phyloP scores from a whole-genome alignment of 2,888 invertebrate species.

The Hemithea aestivaria region DNA sequence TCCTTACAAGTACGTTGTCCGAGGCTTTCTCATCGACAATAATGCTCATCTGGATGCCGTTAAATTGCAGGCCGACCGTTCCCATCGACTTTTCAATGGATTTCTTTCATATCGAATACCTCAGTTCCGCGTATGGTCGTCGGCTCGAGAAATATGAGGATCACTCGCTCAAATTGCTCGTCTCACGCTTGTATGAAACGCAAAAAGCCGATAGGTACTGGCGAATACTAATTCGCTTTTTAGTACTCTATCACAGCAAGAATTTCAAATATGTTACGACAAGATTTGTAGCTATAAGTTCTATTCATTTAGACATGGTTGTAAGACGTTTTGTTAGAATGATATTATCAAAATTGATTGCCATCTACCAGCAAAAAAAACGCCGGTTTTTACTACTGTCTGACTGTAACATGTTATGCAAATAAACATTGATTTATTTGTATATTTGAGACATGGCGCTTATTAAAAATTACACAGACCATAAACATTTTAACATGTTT shows the following conservation, averaged over 20 bases:
- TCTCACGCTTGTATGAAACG: slow-evolving; percentile 11
- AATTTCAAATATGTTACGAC: background rate
- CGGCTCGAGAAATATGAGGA: slow-evolving; percentile 15
- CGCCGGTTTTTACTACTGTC: slow-evolving; percentile 17
- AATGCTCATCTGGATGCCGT: slow-evolving; percentile 34
- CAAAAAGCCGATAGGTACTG: slow-evolving; percentile 13
- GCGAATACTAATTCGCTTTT: slow-evolving; percentile 3
- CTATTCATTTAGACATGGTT: slow-evolving; percentile 6
- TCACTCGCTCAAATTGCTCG: slow-evolving; percentile 19
- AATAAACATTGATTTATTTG: slow-evolving; percentile 23
- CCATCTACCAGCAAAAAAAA: slow-evolving; percentile 17
- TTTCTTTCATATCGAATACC: slow-evolving; percentile 22
- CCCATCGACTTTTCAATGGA: slow-evolving; percentile 33
- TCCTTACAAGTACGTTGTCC: slow-evolving; percentile 26
- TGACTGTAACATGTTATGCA: slow-evolving; percentile 14
- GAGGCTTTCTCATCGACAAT: slow-evolving; percentile 61
- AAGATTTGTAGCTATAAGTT: background rate
- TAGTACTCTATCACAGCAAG: slow-evolving; percentile 7
- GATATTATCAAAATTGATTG: slow-evolving; percentile 12
- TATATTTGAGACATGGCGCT: slow-evolving; percentile 8
- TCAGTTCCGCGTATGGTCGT: slow-evolving; percentile 21
- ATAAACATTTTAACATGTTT: slow-evolving; percentile 9
- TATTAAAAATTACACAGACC: slow-evolving; percentile 19
- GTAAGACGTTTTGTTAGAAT: background rate
- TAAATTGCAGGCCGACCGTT: slow-evolving; percentile 42